phyloP scores from a whole-genome alignment of 2,888 invertebrate genomes.

The Acholoe squamosa region DNA sequence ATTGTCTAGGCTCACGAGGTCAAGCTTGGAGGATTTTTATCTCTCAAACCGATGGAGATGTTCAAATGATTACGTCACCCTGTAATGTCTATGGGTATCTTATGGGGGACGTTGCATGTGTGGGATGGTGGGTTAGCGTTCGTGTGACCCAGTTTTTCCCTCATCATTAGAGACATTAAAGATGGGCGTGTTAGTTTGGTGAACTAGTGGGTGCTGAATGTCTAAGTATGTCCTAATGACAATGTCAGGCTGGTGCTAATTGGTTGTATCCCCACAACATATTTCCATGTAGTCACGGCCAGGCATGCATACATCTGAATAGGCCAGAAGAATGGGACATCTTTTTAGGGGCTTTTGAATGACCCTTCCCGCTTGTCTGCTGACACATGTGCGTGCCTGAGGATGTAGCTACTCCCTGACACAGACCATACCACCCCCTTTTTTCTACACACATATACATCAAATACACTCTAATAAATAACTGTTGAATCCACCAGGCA shows the following conservation, averaged over 20 bases:
- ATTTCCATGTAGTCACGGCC: background rate
- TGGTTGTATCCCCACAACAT: constrained; percentile 36
- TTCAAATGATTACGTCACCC: background rate
- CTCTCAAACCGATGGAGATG: too few relatives aligned
- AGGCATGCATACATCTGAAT: constrained; percentile 3
- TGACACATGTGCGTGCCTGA: background rate
- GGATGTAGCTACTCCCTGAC: background rate
- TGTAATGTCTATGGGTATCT: background rate
- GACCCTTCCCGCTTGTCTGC: too few relatives aligned
- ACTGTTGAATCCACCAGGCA: too few relatives aligned
- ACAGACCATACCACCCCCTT: background rate
- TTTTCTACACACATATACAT: too few relatives aligned
- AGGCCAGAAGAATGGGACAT: too few relatives aligned
- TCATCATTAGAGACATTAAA: constrained; percentile 9
- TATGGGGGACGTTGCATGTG: too few relatives aligned
- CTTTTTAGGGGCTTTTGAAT: too few relatives aligned
- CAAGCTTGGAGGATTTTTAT: too few relatives aligned
- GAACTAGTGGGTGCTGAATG: background rate
- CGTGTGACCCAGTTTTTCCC: constrained; percentile 8
- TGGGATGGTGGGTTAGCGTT: background rate
- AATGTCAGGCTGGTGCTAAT: constrained; percentile 7
- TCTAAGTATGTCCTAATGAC: constrained; percentile 32
- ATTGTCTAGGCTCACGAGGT: too few relatives aligned
- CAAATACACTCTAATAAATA: too few relatives aligned
- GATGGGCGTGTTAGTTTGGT: background rate